These are phyloP conservation scores for Panzeria rudis DNA, from an alignment of 2,888 invertebrate genomes.

Conservation along the genomic window DNA sequence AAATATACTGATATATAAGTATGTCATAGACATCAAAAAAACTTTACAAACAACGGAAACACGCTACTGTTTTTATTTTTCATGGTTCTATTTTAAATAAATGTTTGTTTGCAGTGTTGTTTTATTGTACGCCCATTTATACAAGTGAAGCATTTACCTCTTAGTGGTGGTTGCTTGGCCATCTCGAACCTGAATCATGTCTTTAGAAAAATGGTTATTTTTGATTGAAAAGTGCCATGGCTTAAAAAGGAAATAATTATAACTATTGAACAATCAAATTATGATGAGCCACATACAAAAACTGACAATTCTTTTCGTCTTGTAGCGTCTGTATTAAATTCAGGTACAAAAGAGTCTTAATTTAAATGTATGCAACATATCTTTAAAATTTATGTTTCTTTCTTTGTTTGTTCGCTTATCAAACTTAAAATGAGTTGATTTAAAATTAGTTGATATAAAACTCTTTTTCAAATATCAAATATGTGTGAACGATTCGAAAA, in stretches of 20 bases:
- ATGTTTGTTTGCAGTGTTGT: conserved; percentile 19
- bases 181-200: conserved; percentile 23
- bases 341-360: neutral
- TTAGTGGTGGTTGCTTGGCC: conserved; percentile 48
- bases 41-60: conserved; percentile 74
- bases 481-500: too few relatives aligned
- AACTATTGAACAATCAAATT: conserved; percentile 77
- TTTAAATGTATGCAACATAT: neutral
- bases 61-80: conserved; percentile 74
- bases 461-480: neutral
- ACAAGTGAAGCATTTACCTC: conserved; percentile 51
- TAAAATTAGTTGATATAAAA: too few relatives aligned
- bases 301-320: neutral
- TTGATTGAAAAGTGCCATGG: conserved; percentile 39
- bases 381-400: neutral
- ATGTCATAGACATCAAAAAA: conserved; percentile 66
- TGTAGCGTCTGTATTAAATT: neutral
- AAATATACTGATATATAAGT: conserved; percentile 16
- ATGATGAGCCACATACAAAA: conserved; percentile 36
- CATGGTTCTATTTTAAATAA: neutral
- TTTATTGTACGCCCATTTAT: neutral
- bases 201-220: conserved; percentile 6
- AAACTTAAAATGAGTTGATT: too few relatives aligned
- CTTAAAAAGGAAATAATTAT: conserved; percentile 82
- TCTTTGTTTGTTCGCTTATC: neutral